Evolutionary conservation across 2,113 vertebrate genomes (phyloP).

Genomic region (Cyphomyrus discorhynchus): DNA sequence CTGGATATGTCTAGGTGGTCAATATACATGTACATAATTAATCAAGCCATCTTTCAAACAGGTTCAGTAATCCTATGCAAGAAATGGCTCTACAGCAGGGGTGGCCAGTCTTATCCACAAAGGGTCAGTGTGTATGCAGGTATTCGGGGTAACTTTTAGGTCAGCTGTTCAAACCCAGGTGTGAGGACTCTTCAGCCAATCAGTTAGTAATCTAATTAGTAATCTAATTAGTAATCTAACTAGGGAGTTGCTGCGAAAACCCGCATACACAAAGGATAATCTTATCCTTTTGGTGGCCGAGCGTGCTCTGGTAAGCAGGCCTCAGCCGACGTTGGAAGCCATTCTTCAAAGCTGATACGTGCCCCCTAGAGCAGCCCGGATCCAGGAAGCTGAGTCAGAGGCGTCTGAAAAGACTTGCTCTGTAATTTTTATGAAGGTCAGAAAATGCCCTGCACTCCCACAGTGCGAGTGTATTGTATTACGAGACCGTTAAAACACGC

Average conservation of each 20-base stretch:
- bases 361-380: background rate
- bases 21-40: background rate
- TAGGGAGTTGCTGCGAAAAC: too few species aligned
- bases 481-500: slow-evolving; percentile 4
- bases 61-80: background rate
- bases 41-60: background rate
- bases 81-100: background rate
- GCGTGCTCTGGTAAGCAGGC: background rate
- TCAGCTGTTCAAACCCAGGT: too few species aligned
- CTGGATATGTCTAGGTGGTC: background rate
- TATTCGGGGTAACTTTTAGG: too few species aligned
- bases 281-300: background rate
- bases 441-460: slow-evolving; percentile 35
- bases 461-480: slow-evolving; percentile 23
- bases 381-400: slow-evolving; percentile 22
- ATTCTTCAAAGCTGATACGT: background rate
- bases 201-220: too few species aligned
- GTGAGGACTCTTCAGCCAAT: too few species aligned
- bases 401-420: background rate
- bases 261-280: too few species aligned
- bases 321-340: background rate
- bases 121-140: too few species aligned
- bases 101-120: too few species aligned
- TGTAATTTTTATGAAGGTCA: slow-evolving; percentile 29
- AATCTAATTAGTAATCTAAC: too few species aligned